Conservation (phyloP, 2,113 vertebrate genomes). For the Psittacula cyanocephala region DNA sequence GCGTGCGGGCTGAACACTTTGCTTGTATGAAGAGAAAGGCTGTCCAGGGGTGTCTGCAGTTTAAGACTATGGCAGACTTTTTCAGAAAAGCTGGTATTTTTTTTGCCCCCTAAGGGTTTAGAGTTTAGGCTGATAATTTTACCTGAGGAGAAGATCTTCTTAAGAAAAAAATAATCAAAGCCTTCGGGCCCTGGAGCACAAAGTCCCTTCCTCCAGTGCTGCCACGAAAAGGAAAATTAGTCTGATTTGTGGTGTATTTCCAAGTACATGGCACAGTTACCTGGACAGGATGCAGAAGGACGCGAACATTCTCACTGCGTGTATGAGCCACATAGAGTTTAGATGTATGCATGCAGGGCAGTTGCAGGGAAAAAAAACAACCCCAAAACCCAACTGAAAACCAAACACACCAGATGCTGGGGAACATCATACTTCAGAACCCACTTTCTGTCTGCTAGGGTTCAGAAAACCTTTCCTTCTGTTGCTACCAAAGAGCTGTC, state of each 20-base stretch:
- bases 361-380: not conserved
- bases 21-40: not conserved
- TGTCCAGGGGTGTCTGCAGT: not conserved
- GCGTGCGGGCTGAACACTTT: not conserved
- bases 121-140: not conserved
- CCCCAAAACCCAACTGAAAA: fast-evolving
- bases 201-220: not conserved
- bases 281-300: not conserved
- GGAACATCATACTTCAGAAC: not conserved
- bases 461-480: not conserved
- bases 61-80: not conserved
- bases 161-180: not conserved
- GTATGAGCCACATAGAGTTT: not conserved
- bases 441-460: not conserved
- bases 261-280: not conserved
- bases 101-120: not conserved
- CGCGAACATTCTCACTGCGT: not conserved
- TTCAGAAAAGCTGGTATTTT: constrained; percentile 5
- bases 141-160: not conserved
- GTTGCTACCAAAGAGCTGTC: not conserved
- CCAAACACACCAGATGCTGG: not conserved
- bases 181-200: not conserved
- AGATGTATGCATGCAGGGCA: not conserved
- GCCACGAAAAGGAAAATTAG: not conserved
- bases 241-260: not conserved